Conservation (phyloP, 2,113 vertebrate species). For the Oreocharis arfaki region DNA sequence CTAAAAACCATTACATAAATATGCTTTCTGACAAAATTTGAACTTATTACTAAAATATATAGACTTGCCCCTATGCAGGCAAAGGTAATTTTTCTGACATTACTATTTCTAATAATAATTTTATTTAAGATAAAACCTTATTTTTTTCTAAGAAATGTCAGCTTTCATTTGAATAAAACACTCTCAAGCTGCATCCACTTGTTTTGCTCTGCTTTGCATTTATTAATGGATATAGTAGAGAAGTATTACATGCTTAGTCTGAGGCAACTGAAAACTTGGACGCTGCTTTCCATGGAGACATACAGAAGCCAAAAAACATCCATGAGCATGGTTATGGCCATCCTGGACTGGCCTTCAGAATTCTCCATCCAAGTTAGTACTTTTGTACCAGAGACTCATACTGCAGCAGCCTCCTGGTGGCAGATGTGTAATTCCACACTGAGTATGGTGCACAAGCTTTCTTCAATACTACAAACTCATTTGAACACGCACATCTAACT, state of each 20-base stretch:
- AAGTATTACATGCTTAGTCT: rapidly evolving
- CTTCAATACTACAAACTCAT: not conserved
- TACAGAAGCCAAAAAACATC: not conserved
- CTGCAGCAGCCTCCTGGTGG: not conserved
- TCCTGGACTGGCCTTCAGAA: not conserved
- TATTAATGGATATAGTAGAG: not conserved
- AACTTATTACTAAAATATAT: slow-evolving; percentile 37
- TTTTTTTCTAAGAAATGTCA: not conserved
- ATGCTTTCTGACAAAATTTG: slow-evolving; percentile 44
- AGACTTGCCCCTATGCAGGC: not conserved
- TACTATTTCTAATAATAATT: slow-evolving; percentile 22
- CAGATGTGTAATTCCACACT: not conserved
- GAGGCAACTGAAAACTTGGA: not conserved
- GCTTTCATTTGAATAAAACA: not conserved
- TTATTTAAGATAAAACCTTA: not conserved
- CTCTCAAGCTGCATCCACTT: not conserved
- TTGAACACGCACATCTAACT: not conserved
- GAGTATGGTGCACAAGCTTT: not conserved
- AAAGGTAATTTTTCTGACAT: slow-evolving; percentile 21
- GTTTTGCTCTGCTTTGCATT: not conserved
- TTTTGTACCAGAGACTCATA: not conserved
- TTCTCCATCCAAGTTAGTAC: not conserved
- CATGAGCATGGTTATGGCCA: not conserved
- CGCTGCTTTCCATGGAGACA: not conserved
- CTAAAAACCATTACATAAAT: slow-evolving; percentile 48